A percentile compares a stretch with the other conserved stretches of the same genome.
Evolutionary conservation across 2,797 vertebrate species (phyloP).

Genomic region (Myioborus miniatus): DNA sequence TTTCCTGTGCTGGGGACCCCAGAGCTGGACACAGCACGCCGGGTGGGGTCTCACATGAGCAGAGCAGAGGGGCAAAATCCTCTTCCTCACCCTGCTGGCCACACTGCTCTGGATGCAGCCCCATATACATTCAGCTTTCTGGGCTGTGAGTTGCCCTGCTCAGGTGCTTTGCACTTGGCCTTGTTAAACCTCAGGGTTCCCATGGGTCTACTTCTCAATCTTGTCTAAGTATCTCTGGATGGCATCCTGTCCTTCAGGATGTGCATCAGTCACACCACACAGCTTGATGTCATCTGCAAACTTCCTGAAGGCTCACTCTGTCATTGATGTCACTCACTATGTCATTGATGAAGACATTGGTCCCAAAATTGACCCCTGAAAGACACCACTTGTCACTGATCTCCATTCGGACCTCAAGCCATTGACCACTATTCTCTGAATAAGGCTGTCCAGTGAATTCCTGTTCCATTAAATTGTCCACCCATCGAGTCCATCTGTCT

Average conservation of each 20-base stretch:
- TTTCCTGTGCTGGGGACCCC: not conserved
- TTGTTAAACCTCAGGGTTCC: not conserved
- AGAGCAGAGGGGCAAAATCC: not conserved
- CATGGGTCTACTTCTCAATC: not conserved
- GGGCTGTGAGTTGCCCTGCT: not conserved
- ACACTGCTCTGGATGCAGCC: not conserved
- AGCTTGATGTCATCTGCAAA: not conserved
- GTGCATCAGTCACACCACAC: not conserved
- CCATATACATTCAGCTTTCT: not conserved
- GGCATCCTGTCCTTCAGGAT: not conserved
- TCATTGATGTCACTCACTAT: not conserved
- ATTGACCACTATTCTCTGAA: not conserved
- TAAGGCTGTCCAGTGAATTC: not conserved
- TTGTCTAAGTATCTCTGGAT: not conserved
- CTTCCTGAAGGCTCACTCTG: not conserved
- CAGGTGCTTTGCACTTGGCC: not conserved
- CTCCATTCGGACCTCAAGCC: not conserved
- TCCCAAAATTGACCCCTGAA: not conserved
- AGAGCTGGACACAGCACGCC: not conserved
- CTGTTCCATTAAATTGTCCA: not conserved
- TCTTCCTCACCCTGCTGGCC: not conserved
- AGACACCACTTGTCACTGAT: not conserved
- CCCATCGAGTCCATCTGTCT: not conserved
- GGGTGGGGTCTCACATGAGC: not conserved
- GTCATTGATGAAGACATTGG: not conserved